phyloP scores from a whole-genome alignment of 2,888 invertebrate species.

The Ochlodes sylvanus region DNA sequence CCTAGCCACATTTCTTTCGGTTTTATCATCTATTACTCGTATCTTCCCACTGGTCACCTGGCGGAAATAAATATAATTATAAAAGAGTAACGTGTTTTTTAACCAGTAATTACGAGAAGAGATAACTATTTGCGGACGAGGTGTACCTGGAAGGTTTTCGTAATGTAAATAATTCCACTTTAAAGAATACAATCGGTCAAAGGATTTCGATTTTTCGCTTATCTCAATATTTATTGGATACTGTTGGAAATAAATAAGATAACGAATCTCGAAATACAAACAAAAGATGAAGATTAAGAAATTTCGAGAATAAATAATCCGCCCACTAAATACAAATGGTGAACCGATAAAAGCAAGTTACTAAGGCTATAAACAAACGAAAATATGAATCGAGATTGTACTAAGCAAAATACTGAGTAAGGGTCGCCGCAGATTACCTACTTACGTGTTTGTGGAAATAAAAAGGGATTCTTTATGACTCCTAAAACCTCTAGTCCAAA shows the following conservation, averaged over 20 bases:
- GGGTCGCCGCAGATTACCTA: constrained; percentile 22
- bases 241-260: constrained; percentile 24
- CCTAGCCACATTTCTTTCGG: too few species aligned
- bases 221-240: constrained; percentile 13
- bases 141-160: too few species aligned
- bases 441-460: constrained; percentile 10
- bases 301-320: constrained; percentile 48
- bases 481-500: constrained; percentile 2
- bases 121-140: too few species aligned
- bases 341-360: constrained; percentile 61
- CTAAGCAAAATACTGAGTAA: constrained; percentile 50
- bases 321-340: constrained; percentile 57
- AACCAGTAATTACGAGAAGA: too few species aligned
- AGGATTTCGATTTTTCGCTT: constrained; percentile 9
- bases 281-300: constrained; percentile 47
- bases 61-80: too few species aligned
- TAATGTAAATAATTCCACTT: background rate
- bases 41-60: too few species aligned
- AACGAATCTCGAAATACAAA: constrained; percentile 35
- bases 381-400: constrained; percentile 76
- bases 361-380: constrained; percentile 66
- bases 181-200: constrained; percentile 5
- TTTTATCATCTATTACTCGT: too few species aligned
- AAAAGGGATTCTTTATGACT: constrained; percentile 12
- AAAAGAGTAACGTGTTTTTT: too few species aligned